A percentile compares a stretch with the other conserved stretches of the same genome.
Evolutionary conservation across 1,140 invertebrate species (phyloP).

Genomic region (Teleopsis dalmanni): DNA sequence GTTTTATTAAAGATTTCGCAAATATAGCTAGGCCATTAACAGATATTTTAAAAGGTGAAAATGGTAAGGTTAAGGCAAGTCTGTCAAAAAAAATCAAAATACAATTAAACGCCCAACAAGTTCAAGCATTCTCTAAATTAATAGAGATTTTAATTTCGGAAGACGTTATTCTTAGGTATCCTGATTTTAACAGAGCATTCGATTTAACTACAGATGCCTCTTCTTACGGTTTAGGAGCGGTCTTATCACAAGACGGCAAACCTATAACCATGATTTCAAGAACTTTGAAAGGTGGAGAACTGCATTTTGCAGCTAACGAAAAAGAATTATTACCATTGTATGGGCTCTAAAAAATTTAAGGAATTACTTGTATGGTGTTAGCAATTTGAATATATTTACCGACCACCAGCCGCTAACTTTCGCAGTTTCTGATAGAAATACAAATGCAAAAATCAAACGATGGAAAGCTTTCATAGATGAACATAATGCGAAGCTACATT

Average conservation of each 20-base stretch:
- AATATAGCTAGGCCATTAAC: no score
- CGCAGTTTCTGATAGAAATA: constrained; percentile 9
- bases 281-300: not conserved
- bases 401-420: constrained; percentile 10
- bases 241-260: constrained; percentile 27
- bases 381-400: constrained; percentile 8
- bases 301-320: constrained; percentile 5
- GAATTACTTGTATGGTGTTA: constrained; percentile 8
- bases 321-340: constrained; percentile 2
- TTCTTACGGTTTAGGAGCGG: constrained; percentile 23
- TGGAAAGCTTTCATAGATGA: constrained; percentile 49
- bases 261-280: constrained; percentile 11
- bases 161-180: constrained; percentile 37
- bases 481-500: constrained; percentile 31
- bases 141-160: constrained; percentile 30
- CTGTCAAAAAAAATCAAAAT: no score
- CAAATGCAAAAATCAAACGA: constrained; percentile 31
- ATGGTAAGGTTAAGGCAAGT: no score
- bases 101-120: no score
- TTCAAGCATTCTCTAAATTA: no score
- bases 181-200: constrained; percentile 29
- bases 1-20: no score
- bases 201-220: constrained; percentile 28
- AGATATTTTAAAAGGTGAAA: no score
- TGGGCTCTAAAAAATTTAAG: constrained; percentile 5